These are phyloP conservation scores for Petaurus breviceps DNA, from an alignment of 2,113 vertebrate genomes.

Conservation along the genomic window DNA sequence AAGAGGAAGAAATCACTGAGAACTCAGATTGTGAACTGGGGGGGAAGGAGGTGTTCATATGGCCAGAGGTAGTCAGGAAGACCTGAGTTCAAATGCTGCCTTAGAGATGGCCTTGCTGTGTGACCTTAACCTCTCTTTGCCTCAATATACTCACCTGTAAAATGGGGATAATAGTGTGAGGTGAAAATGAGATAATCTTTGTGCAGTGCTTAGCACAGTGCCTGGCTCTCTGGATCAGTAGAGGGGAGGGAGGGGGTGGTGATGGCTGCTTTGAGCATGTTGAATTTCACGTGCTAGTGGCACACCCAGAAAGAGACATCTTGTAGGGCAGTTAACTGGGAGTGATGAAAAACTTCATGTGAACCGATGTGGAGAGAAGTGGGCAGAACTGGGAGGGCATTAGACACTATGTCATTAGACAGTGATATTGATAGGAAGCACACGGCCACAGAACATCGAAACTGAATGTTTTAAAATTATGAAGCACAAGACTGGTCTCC, in stretches of 20 bases:
- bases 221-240: too few relatives aligned
- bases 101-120: too few relatives aligned
- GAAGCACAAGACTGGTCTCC: background rate
- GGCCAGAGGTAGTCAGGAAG: background rate
- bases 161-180: too few relatives aligned
- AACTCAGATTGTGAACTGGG: background rate
- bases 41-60: background rate
- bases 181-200: background rate
- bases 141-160: background rate
- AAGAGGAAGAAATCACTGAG: too few relatives aligned
- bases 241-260: too few relatives aligned
- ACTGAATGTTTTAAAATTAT: background rate
- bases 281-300: background rate
- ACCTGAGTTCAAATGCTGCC: too few relatives aligned
- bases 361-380: background rate
- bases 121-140: background rate
- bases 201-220: background rate
- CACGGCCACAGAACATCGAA: background rate
- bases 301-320: background rate
- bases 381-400: background rate
- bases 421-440: background rate
- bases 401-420: background rate
- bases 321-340: background rate
- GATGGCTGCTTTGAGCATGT: background rate
- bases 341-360: background rate